Percentiles rank a stretch among this genome's conserved stretches.
phyloP scores from a whole-genome alignment of 2,113 vertebrate genomes.

The Naja naja region DNA sequence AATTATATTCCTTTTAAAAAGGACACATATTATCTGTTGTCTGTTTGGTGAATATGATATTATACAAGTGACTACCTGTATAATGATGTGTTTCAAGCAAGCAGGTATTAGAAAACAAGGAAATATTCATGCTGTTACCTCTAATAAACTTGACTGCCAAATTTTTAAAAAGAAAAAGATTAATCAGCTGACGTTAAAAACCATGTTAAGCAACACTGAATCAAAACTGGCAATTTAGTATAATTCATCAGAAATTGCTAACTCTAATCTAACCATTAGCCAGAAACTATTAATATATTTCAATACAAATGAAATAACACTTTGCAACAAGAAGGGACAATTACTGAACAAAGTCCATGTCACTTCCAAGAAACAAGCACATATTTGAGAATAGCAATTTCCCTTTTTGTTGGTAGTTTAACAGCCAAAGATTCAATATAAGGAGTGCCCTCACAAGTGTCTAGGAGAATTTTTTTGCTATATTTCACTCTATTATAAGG shows the following conservation, averaged over 20 bases:
- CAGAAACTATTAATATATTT: conserved; percentile 2
- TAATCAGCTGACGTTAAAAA: background rate
- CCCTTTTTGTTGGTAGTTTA: background rate
- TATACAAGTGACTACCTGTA: background rate
- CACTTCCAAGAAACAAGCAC: background rate
- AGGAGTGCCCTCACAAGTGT: background rate
- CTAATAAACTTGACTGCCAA: background rate
- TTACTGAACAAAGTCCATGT: background rate
- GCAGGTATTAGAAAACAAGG: background rate
- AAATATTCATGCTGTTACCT: background rate
- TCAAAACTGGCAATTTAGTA: background rate
- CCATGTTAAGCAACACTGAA: background rate
- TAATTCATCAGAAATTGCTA: background rate
- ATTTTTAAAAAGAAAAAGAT: background rate
- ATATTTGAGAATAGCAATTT: background rate
- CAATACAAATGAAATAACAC: background rate
- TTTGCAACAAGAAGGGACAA: background rate
- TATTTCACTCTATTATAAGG: background rate
- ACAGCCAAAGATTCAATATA: background rate
- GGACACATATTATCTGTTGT: background rate
- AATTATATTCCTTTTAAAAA: background rate
- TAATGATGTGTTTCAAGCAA: background rate
- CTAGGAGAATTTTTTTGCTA: background rate
- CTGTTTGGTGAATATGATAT: background rate
- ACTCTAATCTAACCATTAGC: background rate